Evolutionary conservation across 2,113 vertebrate species (phyloP), one percentile per base, ranked within the genome.

Genomic region (Saccopteryx leptura): DNA sequence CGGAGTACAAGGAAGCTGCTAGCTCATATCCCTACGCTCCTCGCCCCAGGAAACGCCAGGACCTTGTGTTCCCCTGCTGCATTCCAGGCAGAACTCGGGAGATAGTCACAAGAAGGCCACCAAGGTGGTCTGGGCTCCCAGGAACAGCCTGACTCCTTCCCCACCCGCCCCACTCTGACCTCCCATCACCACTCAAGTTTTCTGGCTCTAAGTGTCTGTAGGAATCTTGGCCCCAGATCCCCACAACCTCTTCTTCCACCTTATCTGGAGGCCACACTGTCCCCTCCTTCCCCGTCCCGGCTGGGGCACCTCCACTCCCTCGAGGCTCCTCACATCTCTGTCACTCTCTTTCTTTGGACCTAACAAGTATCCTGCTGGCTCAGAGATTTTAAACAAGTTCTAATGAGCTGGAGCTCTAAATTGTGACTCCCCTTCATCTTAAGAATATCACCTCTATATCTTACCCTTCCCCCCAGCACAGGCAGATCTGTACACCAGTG

Each of bases 121-220:
- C 95, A 88, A 95, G 88, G 68, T 95, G 92, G 94, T 91, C 88
- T 72, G 21, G 46, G n/a, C 68, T 89, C 88, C 75, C 24, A 46
- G 61, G 66, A 96, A 92, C 63, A 86, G 85, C 66, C 65, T 39
- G 18, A 9, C 18, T 72, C 17, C 21, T 94, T 76, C 63, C 52
- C n/a, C 33, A 52, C 28, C 17, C 52, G 60, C 5, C 48, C 50
- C 13, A 54, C 84, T 66, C 72, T 52, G 65, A 76, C 75, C 58
- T 87, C 60, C 11, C 8, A 19, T 31, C 52, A 58, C 52, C 82
- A 79, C 56, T 80, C 88, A 83, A 92, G n/a, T 4, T 87, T 91
- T 88, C 58, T 80, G 86, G 60, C 54, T 90, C 50, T 94, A 71
- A 33, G 46, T 71, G 52, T 12, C 50, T 78, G 12, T 52, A 87